Evolutionary conservation across 2,888 invertebrate species (phyloP), one percentile per base, ranked within the genome.

Genomic region (Macaria liturata): DNA sequence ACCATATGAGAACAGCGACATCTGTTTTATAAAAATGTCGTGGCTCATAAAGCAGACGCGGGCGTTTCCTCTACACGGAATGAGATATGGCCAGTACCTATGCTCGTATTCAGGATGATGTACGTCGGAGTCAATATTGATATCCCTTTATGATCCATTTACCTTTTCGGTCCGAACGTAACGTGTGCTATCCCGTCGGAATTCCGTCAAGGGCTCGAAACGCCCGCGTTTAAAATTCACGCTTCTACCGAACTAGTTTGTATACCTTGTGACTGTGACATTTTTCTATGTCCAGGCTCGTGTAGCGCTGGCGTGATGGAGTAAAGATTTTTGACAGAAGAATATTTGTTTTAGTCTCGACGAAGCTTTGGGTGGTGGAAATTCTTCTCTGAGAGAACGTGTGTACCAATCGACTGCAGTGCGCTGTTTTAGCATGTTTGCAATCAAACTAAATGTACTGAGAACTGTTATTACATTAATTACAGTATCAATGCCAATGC

Each of bases 131-230:
- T 88, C 87, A 88, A 87, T 88, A 89, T 88, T 88, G 90, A 89
- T 88, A 88, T 81, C 82, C 78, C 75, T 88, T 67, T 89, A 89
- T 89, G 85, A 85, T 81, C 87, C 86, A 88, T 88, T 89, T 86
- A 87, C 88, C 83, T 88, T 88, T 87, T 83, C 70, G 79, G 80
- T 70, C 70, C 45, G 75, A 76, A 75, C 70, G 78, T 74, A 71
- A 71, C 72, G 73, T 66, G 67, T 68, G 67, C 64, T 72, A 71
- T 64, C 65, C 72, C 76, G 72, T 67, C 79, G 83, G 83, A 85
- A 82, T 82, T 86, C 83, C 85, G 81, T 66, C 73, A 65, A 66
- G 74, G 59, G 6, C 45, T 49, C 20, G 34, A 65, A 66, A 63
- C 78, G 66, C 61, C 9, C 78, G 75, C 80, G 46, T 44, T 85